phyloP scores from a whole-genome alignment of 2,797 vertebrate genomes.

The Balearica regulorum region DNA sequence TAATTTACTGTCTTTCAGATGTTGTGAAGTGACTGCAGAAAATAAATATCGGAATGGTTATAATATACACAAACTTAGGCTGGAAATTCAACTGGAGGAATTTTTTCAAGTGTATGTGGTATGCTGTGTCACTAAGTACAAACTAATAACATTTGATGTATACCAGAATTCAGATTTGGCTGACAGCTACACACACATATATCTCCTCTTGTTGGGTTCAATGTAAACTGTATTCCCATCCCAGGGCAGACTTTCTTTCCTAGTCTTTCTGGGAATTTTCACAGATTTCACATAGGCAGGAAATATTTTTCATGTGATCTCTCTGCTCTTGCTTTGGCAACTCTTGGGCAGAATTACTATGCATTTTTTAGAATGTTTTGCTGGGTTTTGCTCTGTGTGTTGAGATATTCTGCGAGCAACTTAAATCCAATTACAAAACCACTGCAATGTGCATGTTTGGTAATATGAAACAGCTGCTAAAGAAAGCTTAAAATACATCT shows the following conservation, averaged over 20 bases:
- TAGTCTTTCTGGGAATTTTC: neutral
- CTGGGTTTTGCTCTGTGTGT: neutral
- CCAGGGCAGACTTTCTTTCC: neutral
- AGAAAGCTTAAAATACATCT: slow-evolving; percentile 6
- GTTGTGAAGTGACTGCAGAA: neutral
- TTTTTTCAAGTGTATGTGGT: neutral
- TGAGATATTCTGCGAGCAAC: slow-evolving; percentile 20
- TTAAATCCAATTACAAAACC: slow-evolving; percentile 32
- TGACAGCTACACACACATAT: neutral
- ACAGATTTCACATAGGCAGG: neutral
- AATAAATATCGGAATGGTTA: neutral
- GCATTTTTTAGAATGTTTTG: neutral
- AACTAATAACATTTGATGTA: neutral
- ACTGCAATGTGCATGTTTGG: neutral
- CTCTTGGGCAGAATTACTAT: neutral
- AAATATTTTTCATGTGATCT: neutral
- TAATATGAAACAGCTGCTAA: slow-evolving; percentile 47
- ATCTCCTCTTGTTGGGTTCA: neutral
- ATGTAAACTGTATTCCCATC: neutral
- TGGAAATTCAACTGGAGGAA: neutral
- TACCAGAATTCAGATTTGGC: neutral
- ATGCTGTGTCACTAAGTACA: neutral
- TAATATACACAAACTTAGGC: neutral
- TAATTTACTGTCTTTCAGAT: neutral
- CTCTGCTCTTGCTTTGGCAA: neutral